Conservation (phyloP, 2,113 vertebrate genomes). For the Gallinago media region DNA sequence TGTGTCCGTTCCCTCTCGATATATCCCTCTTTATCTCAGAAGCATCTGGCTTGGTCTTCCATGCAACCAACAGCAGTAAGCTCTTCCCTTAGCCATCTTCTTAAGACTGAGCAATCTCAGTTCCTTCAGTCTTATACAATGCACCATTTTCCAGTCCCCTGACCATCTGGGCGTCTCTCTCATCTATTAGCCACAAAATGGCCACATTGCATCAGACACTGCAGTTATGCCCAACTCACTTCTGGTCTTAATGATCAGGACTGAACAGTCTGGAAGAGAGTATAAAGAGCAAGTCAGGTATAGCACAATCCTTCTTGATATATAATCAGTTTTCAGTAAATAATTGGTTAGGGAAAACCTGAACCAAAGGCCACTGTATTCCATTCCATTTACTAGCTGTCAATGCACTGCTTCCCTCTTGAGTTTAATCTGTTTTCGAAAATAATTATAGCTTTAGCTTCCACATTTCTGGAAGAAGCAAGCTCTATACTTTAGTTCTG, state of each 20-base stretch:
- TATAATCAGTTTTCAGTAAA: not conserved
- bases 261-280: not conserved
- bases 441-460: not conserved
- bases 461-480: not conserved
- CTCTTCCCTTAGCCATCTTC: not conserved
- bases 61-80: not conserved
- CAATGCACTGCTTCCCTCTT: not conserved
- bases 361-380: not conserved
- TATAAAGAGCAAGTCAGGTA: not conserved
- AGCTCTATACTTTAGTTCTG: not conserved
- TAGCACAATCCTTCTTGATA: not conserved
- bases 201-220: too few relatives aligned
- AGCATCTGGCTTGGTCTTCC: not conserved
- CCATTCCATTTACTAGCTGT: not conserved
- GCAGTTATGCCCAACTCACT: fast-evolving
- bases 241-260: not conserved
- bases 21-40: not conserved
- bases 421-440: not conserved
- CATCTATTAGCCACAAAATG: not conserved
- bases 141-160: not conserved
- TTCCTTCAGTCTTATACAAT: not conserved
- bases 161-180: not conserved
- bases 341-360: not conserved
- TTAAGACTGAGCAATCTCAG: not conserved
- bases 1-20: not conserved